A percentile compares a stretch with the other conserved stretches of the same genome.
phyloP scores from a whole-genome alignment of 1,140 invertebrate species.

The Tetragnatha versicolor region DNA sequence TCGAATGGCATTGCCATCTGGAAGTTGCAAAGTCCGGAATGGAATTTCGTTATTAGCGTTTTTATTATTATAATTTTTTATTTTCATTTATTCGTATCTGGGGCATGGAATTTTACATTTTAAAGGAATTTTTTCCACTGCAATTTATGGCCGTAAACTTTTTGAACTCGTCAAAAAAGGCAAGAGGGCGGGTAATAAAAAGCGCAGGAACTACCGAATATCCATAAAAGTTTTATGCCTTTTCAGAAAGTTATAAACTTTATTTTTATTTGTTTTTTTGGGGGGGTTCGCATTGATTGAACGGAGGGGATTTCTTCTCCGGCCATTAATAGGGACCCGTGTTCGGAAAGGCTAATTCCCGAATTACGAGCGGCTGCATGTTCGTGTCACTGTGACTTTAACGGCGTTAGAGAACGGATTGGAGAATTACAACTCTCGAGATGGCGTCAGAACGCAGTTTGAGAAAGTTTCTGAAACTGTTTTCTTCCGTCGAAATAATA shows the following conservation, averaged over 20 bases:
- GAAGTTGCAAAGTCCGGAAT: background rate
- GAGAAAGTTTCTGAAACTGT: no score
- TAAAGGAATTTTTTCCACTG: constrained; percentile 21
- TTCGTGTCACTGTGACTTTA: no score
- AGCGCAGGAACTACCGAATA: constrained; percentile 24
- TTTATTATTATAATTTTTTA: background rate
- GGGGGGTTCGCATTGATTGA: constrained; percentile 39
- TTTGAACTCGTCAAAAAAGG: background rate
- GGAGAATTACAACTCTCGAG: no score
- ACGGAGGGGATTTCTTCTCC: background rate
- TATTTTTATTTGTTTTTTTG: no score
- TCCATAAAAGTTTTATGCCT: constrained; percentile 51
- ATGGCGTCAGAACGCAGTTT: no score
- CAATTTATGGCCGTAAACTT: background rate
- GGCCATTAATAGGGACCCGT: constrained; percentile 27
- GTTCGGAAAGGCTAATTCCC: constrained; percentile 23
- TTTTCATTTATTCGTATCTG: background rate
- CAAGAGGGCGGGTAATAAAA: constrained; percentile 11
- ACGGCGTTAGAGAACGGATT: no score
- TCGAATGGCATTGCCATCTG: constrained; percentile 35
- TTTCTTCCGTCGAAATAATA: no score
- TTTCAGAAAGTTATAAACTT: constrained; percentile 46
- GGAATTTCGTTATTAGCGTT: constrained; percentile 7
- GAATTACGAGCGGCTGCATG: background rate
- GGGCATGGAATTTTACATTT: constrained; percentile 3